Base-by-base conservation (phyloP, 2,113 vertebrate species). In the Otis tarda region DNA sequence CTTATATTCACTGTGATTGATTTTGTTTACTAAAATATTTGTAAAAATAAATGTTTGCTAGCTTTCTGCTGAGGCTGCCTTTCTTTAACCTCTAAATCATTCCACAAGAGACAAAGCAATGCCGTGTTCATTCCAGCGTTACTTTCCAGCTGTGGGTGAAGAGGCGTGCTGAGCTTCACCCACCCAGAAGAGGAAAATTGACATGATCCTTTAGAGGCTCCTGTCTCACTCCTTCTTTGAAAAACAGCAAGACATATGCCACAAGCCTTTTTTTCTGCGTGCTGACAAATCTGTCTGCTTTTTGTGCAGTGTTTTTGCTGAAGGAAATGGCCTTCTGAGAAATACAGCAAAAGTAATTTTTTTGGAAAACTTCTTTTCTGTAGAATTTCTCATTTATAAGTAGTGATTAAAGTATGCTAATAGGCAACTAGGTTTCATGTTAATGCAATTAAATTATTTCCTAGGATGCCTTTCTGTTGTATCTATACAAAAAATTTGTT, bases 231-330 rank as follows among this genome's bases (percentile, higher is more conserved):
- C 30, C 10, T n/a, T 71, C 79, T 89, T 64, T 79, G 37, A 92
- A 92, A 91, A 96, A 94, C 57, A 76, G 39, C 39, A 68, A 91
- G 85, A 85, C 85, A 76, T 93, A 88, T 90, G 92, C 75, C 67
- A 88, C 67, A 69, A 83, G 87, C 74, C 68, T 75, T 91, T 82
- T 93, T n/a, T 86, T 71, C 85, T 92, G 55, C 61, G 16, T 75
- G n/a, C 57, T 95, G 92, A 92, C 85, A 94, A 94, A 94, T 94
- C 82, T 73, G 60, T 77, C 79, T 93, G 75, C 17, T 85, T 93
- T 83, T 90, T 0, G 0, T 84, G 61, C 24, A 30, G 45, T 2
- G 1, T 25, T 90, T 94, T 85, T 92, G 10, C 60, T 93, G 75
- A 41, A 81, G 71, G 37, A 86, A 77, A 86, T 65, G 59, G 28